These are phyloP conservation scores for Acanthosepion pharaonis DNA, from an alignment of 2,888 invertebrate species.

Conservation along the genomic window DNA sequence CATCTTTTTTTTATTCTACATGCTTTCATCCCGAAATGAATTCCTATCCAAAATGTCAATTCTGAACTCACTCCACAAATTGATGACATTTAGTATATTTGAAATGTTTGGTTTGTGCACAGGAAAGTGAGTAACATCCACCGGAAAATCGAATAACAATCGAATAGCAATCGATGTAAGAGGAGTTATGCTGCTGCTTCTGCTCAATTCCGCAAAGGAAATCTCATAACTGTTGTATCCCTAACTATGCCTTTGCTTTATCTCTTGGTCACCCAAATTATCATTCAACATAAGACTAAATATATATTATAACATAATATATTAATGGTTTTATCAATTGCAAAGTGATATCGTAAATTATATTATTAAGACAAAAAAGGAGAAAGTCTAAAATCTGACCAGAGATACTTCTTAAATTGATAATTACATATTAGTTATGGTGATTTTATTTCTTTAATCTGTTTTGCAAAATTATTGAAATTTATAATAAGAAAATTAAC, in stretches of 20 bases:
- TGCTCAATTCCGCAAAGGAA: background rate
- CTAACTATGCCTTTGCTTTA: background rate
- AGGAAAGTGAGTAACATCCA: background rate
- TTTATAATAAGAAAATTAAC: no score
- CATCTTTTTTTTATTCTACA: background rate
- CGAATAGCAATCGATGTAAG: background rate
- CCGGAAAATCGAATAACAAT: constrained; percentile 1
- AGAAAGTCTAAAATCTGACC: no score
- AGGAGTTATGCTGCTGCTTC: no score
- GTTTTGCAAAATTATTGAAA: no score
- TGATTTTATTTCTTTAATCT: no score
- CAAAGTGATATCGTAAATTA: background rate
- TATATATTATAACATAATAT: background rate
- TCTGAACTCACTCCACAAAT: background rate
- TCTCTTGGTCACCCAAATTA: background rate
- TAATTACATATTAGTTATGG: no score
- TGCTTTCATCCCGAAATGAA: background rate
- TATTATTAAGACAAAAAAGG: background rate
- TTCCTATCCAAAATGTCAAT: background rate
- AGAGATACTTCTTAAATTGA: no score
- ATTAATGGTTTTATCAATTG: background rate
- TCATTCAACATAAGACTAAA: background rate
- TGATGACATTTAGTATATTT: background rate
- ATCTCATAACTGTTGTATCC: background rate
- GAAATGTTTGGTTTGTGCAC: background rate